phyloP scores from a whole-genome alignment of 2,797 vertebrate species.

The Schizopygopsis malacanthus region DNA sequence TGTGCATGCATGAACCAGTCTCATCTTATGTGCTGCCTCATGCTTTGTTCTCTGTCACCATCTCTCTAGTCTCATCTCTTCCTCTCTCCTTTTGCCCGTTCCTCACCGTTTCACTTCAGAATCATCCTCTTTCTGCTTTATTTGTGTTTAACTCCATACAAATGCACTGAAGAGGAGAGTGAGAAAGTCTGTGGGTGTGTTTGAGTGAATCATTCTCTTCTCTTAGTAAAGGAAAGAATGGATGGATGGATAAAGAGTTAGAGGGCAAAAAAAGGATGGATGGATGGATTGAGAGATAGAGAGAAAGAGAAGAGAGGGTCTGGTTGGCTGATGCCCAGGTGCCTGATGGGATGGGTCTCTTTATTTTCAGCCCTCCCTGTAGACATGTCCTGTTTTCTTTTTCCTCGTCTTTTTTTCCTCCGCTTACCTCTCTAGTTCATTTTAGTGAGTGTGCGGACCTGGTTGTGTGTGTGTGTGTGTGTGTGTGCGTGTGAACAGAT shows the following conservation, averaged over 20 bases:
- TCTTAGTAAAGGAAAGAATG: neutral
- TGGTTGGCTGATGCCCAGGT: slow-evolving; percentile 75
- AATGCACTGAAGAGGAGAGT: neutral
- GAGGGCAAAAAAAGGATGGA: slow-evolving; percentile 38
- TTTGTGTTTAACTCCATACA: neutral
- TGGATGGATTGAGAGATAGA: neutral
- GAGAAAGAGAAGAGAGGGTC: slow-evolving; percentile 53
- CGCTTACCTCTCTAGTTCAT: slow-evolving; percentile 39
- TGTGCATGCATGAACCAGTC: neutral
- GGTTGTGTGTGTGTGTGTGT: slow-evolving; percentile 26
- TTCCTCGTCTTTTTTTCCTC: slow-evolving; percentile 37
- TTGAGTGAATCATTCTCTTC: neutral
- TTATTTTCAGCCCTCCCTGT: slow-evolving; percentile 86
- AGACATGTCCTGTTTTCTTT: slow-evolving; percentile 83
- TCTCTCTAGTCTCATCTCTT: neutral
- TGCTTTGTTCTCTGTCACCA: neutral
- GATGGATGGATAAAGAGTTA: slow-evolving; percentile 35
- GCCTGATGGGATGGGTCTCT: slow-evolving; percentile 83
- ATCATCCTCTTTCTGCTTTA: slow-evolving; percentile 1
- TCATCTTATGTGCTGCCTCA: slow-evolving; percentile 11
- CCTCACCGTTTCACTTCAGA: slow-evolving; percentile 18
- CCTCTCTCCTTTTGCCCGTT: neutral
- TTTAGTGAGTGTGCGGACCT: neutral
- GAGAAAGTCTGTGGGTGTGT: neutral
- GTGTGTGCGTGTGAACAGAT: slow-evolving; percentile 41